A percentile compares a stretch with the other conserved stretches of the same genome.
These are phyloP conservation scores for Caiman crocodilus DNA, from an alignment of 2,797 vertebrate species.

Conservation along the genomic window DNA sequence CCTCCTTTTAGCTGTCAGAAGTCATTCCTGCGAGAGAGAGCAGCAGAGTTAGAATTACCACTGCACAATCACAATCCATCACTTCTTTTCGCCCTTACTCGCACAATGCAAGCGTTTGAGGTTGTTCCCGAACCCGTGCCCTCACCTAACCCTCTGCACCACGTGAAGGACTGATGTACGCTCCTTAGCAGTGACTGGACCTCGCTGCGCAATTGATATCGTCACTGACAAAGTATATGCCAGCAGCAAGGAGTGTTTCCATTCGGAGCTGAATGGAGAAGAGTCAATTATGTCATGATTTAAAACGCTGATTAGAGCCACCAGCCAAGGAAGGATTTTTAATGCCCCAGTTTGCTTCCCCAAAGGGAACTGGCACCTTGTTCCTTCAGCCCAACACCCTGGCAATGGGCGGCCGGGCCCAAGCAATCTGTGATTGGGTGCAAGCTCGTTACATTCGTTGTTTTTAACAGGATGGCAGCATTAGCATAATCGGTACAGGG, in stretches of 20 bases:
- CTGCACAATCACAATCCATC: background rate
- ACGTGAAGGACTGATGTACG: background rate
- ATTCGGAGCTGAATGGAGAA: accelerated
- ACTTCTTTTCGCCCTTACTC: background rate
- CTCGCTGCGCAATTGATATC: background rate
- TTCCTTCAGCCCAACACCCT: background rate
- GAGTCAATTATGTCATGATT: background rate
- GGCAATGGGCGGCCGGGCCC: background rate
- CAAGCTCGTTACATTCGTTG: background rate
- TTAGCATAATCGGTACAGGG: background rate
- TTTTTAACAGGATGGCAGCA: background rate
- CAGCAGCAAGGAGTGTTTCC: background rate
- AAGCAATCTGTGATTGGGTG: background rate
- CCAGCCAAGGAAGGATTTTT: slow-evolving; percentile 18
- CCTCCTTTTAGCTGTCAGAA: background rate
- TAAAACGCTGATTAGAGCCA: background rate
- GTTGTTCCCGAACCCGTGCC: background rate
- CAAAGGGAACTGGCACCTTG: background rate
- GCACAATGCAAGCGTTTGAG: background rate
- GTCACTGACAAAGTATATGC: background rate
- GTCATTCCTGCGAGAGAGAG: background rate
- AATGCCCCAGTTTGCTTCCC: slow-evolving; percentile 45
- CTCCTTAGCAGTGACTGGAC: background rate
- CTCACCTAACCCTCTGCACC: background rate
- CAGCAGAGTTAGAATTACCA: background rate